Conservation (phyloP, 2,888 invertebrate species). For the Zygothrica quintamaculata region DNA sequence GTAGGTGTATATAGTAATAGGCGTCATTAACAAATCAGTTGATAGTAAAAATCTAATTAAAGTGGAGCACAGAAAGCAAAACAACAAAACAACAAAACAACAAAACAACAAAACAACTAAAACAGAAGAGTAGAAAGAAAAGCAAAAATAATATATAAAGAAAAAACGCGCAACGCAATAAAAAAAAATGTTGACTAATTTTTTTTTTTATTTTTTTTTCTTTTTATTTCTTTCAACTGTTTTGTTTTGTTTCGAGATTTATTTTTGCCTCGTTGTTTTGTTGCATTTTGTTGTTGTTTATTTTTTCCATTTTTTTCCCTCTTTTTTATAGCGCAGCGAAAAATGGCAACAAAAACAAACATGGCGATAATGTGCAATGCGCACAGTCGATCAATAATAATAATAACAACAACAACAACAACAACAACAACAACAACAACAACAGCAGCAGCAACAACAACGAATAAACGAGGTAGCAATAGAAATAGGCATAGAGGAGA, state of each 20-base stretch:
- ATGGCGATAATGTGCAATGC: conserved; percentile 73
- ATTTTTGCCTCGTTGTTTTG: neutral
- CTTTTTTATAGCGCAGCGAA: conserved; percentile 58
- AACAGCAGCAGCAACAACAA: conserved; percentile 7
- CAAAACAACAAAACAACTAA: too few species aligned
- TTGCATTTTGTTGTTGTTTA: too few species aligned
- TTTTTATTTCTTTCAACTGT: conserved; percentile 1
- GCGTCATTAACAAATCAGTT: too few species aligned
- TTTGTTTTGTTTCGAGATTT: conserved; percentile 21
- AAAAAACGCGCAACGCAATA: conserved; percentile 62
- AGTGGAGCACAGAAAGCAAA: conserved; percentile 11
- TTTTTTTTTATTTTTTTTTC: conserved; percentile 18
- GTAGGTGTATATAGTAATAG: too few species aligned
- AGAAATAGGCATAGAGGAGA: conserved; percentile 4
- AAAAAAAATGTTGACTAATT: conserved; percentile 60
- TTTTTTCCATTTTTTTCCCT: conserved; percentile 33
- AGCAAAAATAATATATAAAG: conserved; percentile 2
- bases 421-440: conserved; percentile 12
- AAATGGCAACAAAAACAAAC: conserved; percentile 78
- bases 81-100: conserved; percentile 8
- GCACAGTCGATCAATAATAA: conserved; percentile 64
- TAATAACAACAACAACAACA: conserved; percentile 27
- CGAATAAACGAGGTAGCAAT: neutral
- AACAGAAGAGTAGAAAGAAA: conserved; percentile 14
- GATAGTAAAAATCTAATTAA: conserved; percentile 1